Base-by-base conservation (phyloP, 2,888 invertebrate genomes). In the Hymenopus coronatus region DNA sequence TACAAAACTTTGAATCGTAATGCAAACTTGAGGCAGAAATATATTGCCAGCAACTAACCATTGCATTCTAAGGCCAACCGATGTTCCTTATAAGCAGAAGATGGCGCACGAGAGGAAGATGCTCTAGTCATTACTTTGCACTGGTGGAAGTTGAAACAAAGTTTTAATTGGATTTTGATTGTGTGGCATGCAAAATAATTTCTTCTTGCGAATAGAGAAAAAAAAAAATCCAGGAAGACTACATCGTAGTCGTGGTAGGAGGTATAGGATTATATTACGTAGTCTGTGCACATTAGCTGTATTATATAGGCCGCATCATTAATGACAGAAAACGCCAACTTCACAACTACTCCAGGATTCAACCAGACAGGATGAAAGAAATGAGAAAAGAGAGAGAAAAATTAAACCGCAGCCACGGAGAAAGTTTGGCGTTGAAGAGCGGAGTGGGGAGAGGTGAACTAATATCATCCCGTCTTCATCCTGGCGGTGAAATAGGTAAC, bases 81-180 rank as follows among this genome's bases (percentile, higher is more conserved):
- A 70, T 70, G 54, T 70, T 70, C 25, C 54, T 70, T 70, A 70
- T 70, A 70, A 70, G 20, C 54, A 70, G 54, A 70, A 70, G 20
- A 70, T 70, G 54, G 54, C 54, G 54, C 54, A 70, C 20, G 54
- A 70, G 54, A 70, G 54, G 54, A 70, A 70, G 54, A 70, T 70
- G 15, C 54, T 70, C 54, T 82, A 84, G 82, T 88, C 88, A 84
- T 88, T 84, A 70, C 88, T 87, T 70, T n/a, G 20, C 20, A 12
- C 46, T 28, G 84, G 82, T 28, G 82, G 28, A 88, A 85, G 46
- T 87, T 84, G 89, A 70, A 86, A 89, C 87, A 54, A 90, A 90
- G 54, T 90, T 90, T 89, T 90, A 89, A 90, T 90, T 90, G 89
- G 90, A 90, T 90, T 90, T 88, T 89, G 90, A 90, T 88, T 90